Evolutionary conservation across 2,797 vertebrate genomes (phyloP).

Genomic region (Lutjanus argentimaculatus): DNA sequence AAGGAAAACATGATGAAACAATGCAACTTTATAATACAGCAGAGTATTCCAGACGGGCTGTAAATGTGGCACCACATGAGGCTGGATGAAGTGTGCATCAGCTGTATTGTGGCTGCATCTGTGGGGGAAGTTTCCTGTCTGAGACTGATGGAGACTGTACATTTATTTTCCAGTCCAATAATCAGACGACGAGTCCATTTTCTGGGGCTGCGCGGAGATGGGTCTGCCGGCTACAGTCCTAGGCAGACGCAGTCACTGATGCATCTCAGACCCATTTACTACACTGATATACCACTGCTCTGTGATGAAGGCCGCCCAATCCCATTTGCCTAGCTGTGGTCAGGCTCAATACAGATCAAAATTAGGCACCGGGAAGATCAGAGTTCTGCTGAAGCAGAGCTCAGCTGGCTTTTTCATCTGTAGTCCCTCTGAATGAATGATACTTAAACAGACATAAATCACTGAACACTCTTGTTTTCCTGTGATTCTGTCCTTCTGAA

Average conservation of each 20-base stretch:
- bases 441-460: constrained; percentile 46
- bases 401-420: constrained; percentile 44
- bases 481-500: constrained; percentile 27
- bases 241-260: constrained; percentile 44
- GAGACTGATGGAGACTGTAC: constrained; percentile 54
- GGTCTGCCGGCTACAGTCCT: constrained; percentile 9
- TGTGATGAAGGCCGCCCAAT: constrained; percentile 44
- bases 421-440: constrained; percentile 21
- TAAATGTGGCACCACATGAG: constrained; percentile 23
- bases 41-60: constrained; percentile 23
- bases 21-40: constrained; percentile 2
- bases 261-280: constrained; percentile 64
- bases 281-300: constrained; percentile 27
- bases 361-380: constrained; percentile 37
- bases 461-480: constrained; percentile 6
- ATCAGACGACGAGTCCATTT: constrained; percentile 61
- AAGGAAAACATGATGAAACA: constrained; percentile 8
- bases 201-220: constrained; percentile 37
- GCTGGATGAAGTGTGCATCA: constrained; percentile 37
- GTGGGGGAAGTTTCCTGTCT: constrained; percentile 52
- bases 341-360: constrained; percentile 54
- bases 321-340: constrained; percentile 47
- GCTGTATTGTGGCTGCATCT: constrained; percentile 43
- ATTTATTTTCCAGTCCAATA: constrained; percentile 75
- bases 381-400: constrained; percentile 35